A percentile compares a stretch with the other conserved stretches of the same genome.
These are phyloP conservation scores for Orientallactaga bullata DNA, from an alignment of 2,113 vertebrate species.

Conservation along the genomic window DNA sequence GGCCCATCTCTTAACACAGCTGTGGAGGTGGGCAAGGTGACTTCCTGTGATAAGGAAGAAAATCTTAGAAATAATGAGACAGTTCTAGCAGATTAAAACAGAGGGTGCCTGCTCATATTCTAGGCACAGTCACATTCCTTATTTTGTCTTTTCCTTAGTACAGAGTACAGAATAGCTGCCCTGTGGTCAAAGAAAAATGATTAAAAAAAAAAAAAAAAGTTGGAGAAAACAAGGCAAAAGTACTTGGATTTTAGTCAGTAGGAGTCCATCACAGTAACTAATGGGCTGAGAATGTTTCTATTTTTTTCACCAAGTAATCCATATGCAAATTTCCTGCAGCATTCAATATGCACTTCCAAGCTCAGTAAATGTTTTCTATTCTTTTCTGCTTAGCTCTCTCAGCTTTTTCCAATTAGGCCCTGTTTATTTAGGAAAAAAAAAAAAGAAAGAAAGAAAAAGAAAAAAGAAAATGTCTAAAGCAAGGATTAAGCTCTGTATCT, in stretches of 20 bases:
- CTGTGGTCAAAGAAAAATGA: constrained; percentile 69
- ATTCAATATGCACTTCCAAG: constrained; percentile 84
- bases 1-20: not conserved
- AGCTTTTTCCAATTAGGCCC: constrained; percentile 87
- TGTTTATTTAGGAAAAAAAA: constrained; percentile 83
- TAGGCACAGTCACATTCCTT: constrained; percentile 59
- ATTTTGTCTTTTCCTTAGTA: constrained; percentile 60
- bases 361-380: constrained; percentile 86
- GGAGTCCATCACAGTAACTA: constrained; percentile 83
- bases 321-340: constrained; percentile 85
- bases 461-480: constrained; percentile 83
- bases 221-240: constrained; percentile 84
- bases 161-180: constrained; percentile 65
- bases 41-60: not conserved
- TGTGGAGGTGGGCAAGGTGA: not conserved
- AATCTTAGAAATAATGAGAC: not conserved
- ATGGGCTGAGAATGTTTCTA: constrained; percentile 83
- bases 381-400: constrained; percentile 84
- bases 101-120: constrained; percentile 34
- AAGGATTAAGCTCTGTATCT: constrained; percentile 87
- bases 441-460: constrained; percentile 48
- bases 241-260: constrained; percentile 79
- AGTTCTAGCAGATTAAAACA: constrained; percentile 38
- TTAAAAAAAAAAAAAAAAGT: constrained; percentile 80
- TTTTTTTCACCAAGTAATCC: constrained; percentile 82